A percentile compares a stretch with the other conserved stretches of the same genome.
phyloP scores from a whole-genome alignment of 1,140 invertebrate species.

The Papilio polytes region DNA sequence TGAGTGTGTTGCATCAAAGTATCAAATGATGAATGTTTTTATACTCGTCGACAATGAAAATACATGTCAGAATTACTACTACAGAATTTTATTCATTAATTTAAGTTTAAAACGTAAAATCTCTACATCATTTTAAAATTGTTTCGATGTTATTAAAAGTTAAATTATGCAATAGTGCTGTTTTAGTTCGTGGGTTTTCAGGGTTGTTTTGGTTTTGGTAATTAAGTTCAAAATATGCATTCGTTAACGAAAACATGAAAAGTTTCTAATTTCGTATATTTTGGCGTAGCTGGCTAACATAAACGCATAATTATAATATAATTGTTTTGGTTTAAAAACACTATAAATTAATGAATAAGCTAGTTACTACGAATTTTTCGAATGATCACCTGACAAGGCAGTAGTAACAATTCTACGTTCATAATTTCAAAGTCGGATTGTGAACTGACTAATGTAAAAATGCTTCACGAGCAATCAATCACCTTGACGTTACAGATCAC shows the following conservation, averaged over 20 bases:
- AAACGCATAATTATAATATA: neutral
- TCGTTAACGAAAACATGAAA: neutral
- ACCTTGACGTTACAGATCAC: neutral
- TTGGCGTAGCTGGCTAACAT: neutral
- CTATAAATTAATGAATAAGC: no score
- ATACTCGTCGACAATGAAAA: conserved; percentile 2
- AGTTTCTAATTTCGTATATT: neutral
- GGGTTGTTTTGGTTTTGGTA: no score
- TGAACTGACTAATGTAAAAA: neutral
- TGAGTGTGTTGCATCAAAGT: conserved; percentile 11
- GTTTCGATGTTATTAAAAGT: no score
- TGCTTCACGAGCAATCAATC: neutral
- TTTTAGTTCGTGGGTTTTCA: no score
- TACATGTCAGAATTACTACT: neutral
- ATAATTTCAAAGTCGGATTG: neutral
- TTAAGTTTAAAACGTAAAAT: neutral
- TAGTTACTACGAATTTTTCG: no score
- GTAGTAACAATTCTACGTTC: neutral
- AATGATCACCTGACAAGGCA: neutral
- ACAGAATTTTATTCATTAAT: neutral
- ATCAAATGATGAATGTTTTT: conserved; percentile 23
- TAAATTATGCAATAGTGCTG: no score
- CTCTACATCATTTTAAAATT: no score
- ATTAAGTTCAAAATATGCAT: no score
- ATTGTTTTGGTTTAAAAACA: no score